Base-by-base conservation (phyloP, 2,797 vertebrate genomes). In the Lepus oiostolus region DNA sequence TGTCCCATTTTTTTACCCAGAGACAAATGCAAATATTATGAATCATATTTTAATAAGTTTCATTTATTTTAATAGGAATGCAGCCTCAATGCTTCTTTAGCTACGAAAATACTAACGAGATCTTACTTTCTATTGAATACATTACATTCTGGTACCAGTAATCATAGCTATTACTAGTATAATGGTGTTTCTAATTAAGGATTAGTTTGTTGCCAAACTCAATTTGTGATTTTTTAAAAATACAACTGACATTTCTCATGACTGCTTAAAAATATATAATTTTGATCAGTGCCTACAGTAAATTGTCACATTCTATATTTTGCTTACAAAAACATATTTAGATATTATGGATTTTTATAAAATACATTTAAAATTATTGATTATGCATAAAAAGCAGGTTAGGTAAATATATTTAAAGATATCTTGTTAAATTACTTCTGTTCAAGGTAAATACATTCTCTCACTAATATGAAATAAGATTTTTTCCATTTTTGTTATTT, bases 1-100 rank as follows among this genome's bases (percentile, higher is more conserved):
- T 70, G 0, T 72, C 21, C 14, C 72, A 93, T 86, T 47, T 90
- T 92, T 87, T 58, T 67, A 91, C 72, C 52, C 77, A 89, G 80
- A 96, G 85, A 95, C 81, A 92, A 85, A 96, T 63, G 30, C 50
- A 96, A 96, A 81, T 21, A 90, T 91, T 95, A 92, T 86, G 16
- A 87, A 71, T 91, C 47, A 60, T 72, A 93, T 83, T 95, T 96
- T 94, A 97, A 90, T 96, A 93, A 85, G n/a, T 95, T 95, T 94
- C 30, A 83, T 88, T 96, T 32, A 91, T 93, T 95, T 95, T 93
- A 93, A 91, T 85, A 93, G 52, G 82, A 96, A 82, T 86, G 30
- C 16, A 11, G 38, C 17, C 26, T 81, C 32, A 72, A 7, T 88
- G 11, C 38, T 74, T 42, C 30, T 80, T 75, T 72, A 77, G 4